Evolutionary conservation across 2,113 vertebrate genomes (phyloP).

Genomic region (Nerophis lumbriciformis): DNA sequence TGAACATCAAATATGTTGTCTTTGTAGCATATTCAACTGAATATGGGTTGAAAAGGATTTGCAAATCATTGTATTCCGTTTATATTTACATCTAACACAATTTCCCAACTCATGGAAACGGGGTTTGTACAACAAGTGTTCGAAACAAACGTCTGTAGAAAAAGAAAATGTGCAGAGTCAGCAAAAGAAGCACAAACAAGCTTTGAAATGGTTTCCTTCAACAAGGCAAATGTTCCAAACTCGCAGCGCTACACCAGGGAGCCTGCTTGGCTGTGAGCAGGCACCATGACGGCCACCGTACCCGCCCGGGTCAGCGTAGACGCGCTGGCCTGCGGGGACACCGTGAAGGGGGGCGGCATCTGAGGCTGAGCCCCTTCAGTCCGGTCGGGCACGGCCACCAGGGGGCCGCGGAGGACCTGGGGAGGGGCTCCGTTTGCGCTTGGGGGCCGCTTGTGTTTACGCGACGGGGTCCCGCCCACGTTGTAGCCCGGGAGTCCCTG

Average conservation of each 20-base stretch:
- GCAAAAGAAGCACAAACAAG: slow-evolving; percentile 1
- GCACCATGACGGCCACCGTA: slow-evolving; percentile 77
- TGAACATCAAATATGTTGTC: no score
- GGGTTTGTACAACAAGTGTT: neutral
- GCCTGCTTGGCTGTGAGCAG: slow-evolving; percentile 80
- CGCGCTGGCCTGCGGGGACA: slow-evolving; percentile 53
- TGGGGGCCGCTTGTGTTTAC: slow-evolving; percentile 48
- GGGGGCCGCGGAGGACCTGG: slow-evolving; percentile 35
- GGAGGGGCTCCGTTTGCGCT: slow-evolving; percentile 51
- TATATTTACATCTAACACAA: no score
- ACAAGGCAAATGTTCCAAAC: slow-evolving; percentile 28
- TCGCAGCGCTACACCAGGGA: slow-evolving; percentile 77
- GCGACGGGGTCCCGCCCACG: slow-evolving; percentile 42
- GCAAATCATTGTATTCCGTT: no score
- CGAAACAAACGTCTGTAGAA: neutral
- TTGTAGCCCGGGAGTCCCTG: slow-evolving; percentile 76
- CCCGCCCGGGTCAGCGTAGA: slow-evolving; percentile 74
- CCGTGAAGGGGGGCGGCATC: slow-evolving; percentile 42
- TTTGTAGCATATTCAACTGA: no score
- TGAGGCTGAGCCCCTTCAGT: slow-evolving; percentile 73
- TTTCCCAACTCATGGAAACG: no score
- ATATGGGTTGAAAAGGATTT: no score
- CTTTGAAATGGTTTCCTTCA: slow-evolving; percentile 9
- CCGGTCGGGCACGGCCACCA: slow-evolving; percentile 45
- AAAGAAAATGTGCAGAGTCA: slow-evolving; percentile 3